Percentiles rank a stretch among this genome's conserved stretches.
These are phyloP conservation scores for Bombus ignitus DNA, from an alignment of 1,140 invertebrate genomes.

Conservation along the genomic window DNA sequence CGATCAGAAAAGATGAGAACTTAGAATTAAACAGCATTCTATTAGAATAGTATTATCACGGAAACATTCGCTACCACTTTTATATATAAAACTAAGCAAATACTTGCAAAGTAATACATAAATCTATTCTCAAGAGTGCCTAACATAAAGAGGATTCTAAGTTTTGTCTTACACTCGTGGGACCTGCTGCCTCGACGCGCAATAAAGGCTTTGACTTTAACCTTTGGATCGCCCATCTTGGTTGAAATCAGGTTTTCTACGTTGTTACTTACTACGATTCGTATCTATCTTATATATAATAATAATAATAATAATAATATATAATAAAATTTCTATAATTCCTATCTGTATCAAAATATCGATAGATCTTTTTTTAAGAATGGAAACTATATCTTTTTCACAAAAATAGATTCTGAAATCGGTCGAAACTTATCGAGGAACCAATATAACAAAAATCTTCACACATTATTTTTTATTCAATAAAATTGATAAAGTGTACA, in stretches of 20 bases:
- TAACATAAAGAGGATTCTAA: conserved; percentile 21
- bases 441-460: not conserved
- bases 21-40: too few relatives aligned
- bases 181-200: not conserved
- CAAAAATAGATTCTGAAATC: too few relatives aligned
- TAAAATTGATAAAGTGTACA: not conserved
- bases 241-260: not conserved
- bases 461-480: not conserved
- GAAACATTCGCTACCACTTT: not conserved
- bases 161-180: conserved; percentile 24
- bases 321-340: not conserved
- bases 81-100: not conserved
- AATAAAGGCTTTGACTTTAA: not conserved
- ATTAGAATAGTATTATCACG: not conserved
- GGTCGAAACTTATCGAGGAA: too few relatives aligned
- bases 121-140: conserved; percentile 19
- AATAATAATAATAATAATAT: too few relatives aligned
- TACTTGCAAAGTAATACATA: conserved; percentile 7
- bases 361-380: too few relatives aligned
- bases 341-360: not conserved
- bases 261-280: too few relatives aligned
- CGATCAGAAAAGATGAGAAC: not conserved
- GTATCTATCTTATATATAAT: too few relatives aligned
- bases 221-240: not conserved
- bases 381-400: not conserved